phyloP scores from a whole-genome alignment of 2,888 invertebrate genomes.

The Deilephila elpenor region DNA sequence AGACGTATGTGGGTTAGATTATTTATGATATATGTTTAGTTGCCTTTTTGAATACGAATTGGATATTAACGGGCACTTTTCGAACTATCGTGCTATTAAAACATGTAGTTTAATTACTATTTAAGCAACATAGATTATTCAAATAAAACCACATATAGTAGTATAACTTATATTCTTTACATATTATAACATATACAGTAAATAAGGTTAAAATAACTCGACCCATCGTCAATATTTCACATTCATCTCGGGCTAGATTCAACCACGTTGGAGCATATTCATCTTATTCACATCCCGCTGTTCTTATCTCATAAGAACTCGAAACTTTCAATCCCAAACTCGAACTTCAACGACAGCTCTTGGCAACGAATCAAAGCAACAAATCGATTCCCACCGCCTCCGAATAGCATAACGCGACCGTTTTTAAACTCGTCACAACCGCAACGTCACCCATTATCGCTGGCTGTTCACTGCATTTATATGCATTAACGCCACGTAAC shows the following conservation, averaged over 20 bases:
- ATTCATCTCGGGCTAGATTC: background rate
- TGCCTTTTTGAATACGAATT: too few species aligned
- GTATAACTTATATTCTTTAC: too few species aligned
- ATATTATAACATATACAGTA: conserved; percentile 12
- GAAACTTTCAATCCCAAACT: conserved; percentile 18
- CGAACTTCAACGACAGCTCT: conserved; percentile 31
- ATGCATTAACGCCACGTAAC: conserved; percentile 64
- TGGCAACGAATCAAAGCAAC: conserved; percentile 53
- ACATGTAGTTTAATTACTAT: too few species aligned
- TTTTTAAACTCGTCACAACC: conserved; percentile 63
- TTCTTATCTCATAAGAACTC: conserved; percentile 19
- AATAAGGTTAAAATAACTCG: conserved; percentile 41
- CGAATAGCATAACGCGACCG: conserved; percentile 50
- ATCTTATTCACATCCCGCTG: conserved; percentile 12
- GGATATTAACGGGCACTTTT: too few species aligned
- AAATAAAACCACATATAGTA: too few species aligned
- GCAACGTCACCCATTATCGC: conserved; percentile 67
- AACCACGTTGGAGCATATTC: conserved; percentile 1
- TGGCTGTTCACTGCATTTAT: conserved; percentile 69
- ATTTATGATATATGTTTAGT: too few species aligned
- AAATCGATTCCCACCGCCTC: conserved; percentile 43
- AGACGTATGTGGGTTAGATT: too few species aligned
- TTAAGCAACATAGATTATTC: too few species aligned
- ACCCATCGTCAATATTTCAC: too few species aligned
- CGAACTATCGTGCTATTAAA: too few species aligned